These are phyloP conservation scores for Drosophila albomicans DNA, from an alignment of 1,140 invertebrate genomes.

Conservation along the genomic window DNA sequence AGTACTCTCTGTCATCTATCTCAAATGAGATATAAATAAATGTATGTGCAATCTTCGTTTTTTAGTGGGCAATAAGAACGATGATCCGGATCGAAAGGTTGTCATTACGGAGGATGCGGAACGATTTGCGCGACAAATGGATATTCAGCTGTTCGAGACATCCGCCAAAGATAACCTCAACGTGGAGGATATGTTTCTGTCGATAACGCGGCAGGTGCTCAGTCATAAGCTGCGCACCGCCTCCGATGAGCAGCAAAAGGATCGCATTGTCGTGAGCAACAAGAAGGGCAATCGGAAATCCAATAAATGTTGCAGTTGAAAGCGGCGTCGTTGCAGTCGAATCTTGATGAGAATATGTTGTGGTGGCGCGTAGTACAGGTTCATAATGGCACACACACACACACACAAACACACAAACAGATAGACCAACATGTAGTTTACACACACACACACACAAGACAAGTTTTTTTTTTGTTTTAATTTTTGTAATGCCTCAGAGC, in stretches of 20 bases:
- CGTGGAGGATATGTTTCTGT: slow-evolving; percentile 97
- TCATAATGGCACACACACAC: slow-evolving; percentile 48
- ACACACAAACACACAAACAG: slow-evolving; percentile 37
- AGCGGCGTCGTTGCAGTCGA: slow-evolving; percentile 37
- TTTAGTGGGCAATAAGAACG: slow-evolving; percentile 99
- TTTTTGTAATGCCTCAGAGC: slow-evolving; percentile 71
- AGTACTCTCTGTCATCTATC: slow-evolving; percentile 45
- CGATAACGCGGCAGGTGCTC: slow-evolving; percentile 88
- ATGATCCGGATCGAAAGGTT: slow-evolving; percentile 98
- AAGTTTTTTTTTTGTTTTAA: slow-evolving; percentile 64
- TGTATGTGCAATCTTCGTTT: neutral
- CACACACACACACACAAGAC: slow-evolving; percentile 44
- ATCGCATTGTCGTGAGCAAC: slow-evolving; percentile 86
- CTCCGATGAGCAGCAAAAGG: slow-evolving; percentile 86
- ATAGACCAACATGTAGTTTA: slow-evolving; percentile 50
- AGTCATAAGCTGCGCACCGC: slow-evolving; percentile 80
- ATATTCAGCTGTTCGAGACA: slow-evolving; percentile 98
- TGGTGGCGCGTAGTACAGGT: slow-evolving; percentile 66
- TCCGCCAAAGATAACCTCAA: slow-evolving; percentile 99
- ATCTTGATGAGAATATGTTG: slow-evolving; percentile 38
- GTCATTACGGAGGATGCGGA: slow-evolving; percentile 98
- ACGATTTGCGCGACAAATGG: slow-evolving; percentile 98
- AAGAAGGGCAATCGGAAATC: slow-evolving; percentile 62
- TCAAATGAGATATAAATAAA: too few relatives aligned
- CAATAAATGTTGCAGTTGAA: slow-evolving; percentile 84